Evolutionary conservation across 2,888 invertebrate genomes (phyloP), one percentile per base, ranked within the genome.

Genomic region (Anagyrus pseudococci): DNA sequence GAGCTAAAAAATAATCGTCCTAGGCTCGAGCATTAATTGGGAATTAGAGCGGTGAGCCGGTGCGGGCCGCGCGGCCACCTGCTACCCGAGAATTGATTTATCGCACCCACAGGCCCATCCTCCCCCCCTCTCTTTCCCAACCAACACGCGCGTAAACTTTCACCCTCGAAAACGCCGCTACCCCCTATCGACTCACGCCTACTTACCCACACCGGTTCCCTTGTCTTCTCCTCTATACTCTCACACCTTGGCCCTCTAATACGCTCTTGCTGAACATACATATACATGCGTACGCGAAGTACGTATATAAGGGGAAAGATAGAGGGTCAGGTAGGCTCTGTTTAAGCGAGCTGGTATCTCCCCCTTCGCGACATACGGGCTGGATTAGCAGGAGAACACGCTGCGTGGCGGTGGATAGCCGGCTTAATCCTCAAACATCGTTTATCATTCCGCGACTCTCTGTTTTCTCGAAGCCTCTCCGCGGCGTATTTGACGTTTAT

Each of bases 51-150:
- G 75, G 73, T 71, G 76, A 75, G 76, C 71, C 73, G 70, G 65
- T 69, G 72, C 72, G 71, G 72, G 73, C 70, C 74, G 74, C 72
- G 68, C 66, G 71, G 75, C 80, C 79, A 80, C 80, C 80, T 80
- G 79, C 79, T 79, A 77, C 78, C 71, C 47, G 61, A 70, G 77
- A 76, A 78, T 79, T 79, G 80, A 79, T 80, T 79, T 80, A 79
- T 79, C 71, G 77, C 67, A 73, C 79, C 75, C 77, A 59, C 62
- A 78, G 79, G 79, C 70, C 10, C n/a, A 20, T 15, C 29, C 8
- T 10, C 23, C 10, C 25, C n/a, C n/a, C 10, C 29, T 29, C 6
- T 29, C 29, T 4, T 29, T 4, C 10, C 4, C 2, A n/a, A 2
- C 77, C 59, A 57, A 77, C 23, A 17, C 22, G 41, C 40, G 23